Conservation (phyloP, 2,797 vertebrate species). For the Myripristis jacobus region DNA sequence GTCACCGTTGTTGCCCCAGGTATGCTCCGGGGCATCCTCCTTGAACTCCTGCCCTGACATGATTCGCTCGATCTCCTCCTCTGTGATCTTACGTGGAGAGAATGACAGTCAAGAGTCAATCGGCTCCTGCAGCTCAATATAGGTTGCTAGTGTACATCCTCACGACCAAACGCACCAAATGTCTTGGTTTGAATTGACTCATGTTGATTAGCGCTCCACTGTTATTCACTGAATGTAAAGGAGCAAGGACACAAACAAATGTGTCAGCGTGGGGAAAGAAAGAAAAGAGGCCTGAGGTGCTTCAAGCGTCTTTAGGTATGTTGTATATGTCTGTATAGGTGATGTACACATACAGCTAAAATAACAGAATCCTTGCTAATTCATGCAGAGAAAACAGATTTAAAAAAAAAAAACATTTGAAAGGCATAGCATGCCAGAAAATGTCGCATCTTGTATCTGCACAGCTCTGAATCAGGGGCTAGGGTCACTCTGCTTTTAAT, state of each 20-base stretch:
- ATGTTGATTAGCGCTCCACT: constrained; percentile 16
- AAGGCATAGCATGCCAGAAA: constrained; percentile 51
- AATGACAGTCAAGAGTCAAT: not conserved
- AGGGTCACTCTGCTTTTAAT: constrained; percentile 53
- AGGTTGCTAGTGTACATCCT: constrained; percentile 5
- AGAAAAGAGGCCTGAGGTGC: constrained; percentile 40
- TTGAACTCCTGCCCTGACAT: constrained; percentile 99
- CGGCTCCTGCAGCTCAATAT: not conserved
- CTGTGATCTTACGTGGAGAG: constrained; percentile 88
- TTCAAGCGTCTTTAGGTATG: not conserved
- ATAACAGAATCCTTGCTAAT: constrained; percentile 52
- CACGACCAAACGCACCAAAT: constrained; percentile 22
- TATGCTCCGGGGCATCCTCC: constrained; percentile 92
- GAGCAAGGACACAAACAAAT: constrained; percentile 70
- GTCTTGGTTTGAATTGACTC: constrained; percentile 49
- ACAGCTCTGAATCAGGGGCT: not conserved
- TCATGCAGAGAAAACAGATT: constrained; percentile 21
- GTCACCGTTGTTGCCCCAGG: constrained; percentile 97
- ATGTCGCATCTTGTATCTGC: constrained; percentile 34
- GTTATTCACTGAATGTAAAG: constrained; percentile 53
- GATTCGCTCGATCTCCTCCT: constrained; percentile 98
- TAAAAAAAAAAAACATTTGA: constrained; percentile 51
- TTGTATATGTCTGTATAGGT: constrained; percentile 7
- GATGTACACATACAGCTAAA: constrained; percentile 26
- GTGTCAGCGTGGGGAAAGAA: constrained; percentile 11